Evolutionary conservation across 2,888 invertebrate genomes (phyloP), one percentile per base, ranked within the genome.

Genomic region (Crossocerus cetratus): DNA sequence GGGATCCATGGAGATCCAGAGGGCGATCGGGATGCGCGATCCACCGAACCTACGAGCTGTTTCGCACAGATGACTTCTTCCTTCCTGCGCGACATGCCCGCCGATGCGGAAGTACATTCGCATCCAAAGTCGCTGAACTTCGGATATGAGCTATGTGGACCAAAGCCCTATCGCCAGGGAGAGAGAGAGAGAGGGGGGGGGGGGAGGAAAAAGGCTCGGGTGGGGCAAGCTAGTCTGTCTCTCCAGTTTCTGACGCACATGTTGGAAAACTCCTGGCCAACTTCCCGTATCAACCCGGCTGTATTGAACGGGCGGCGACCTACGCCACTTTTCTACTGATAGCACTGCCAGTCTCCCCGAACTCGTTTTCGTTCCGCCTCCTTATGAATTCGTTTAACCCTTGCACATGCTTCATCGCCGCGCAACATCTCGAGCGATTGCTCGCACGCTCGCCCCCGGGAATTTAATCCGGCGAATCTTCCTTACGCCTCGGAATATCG

Each of bases 51-150:
- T 18, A 22, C 69, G 69, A 69, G 66, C 62, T 68, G 76, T 82
- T 71, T 76, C 76, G 61, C 69, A 72, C 71, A 64, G 71, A 79
- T 72, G 67, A 73, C 76, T 81, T 81, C 67, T 75, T 78, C 70
- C 72, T 70, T 81, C 67, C 72, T 67, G 60, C 44, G 42, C 56
- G 14, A 13, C 22, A 56, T 58, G 65, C 59, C 57, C 71, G 65
- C 44, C 59, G 67, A 71, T 56, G 67, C 71, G 69, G 79, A 72
- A 73, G 71, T 67, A 60, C 76, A 71, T 71, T 59, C 64, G 69
- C 60, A 69, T 72, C 64, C 70, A 16, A 81, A 74, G 64, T 72
- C 62, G 68, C 69, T 55, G 65, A 81, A 81, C 78, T 79, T 79
- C 68, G 72, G 65, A 72, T 81, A 81, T 72, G 74, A 67, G 67